These are phyloP conservation scores for Punctoribates punctum DNA, from an alignment of 2,888 invertebrate species.

Conservation along the genomic window DNA sequence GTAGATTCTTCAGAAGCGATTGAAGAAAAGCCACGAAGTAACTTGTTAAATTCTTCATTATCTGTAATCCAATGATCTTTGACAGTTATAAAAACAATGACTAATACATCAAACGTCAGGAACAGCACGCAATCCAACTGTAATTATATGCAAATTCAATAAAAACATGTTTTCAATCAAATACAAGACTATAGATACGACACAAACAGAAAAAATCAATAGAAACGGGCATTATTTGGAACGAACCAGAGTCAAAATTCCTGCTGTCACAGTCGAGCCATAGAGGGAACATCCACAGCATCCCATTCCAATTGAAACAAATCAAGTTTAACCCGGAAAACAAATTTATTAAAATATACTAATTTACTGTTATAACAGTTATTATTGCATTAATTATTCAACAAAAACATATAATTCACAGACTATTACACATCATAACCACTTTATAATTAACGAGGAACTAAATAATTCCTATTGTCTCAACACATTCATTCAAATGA, in stretches of 20 bases:
- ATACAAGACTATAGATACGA: background rate
- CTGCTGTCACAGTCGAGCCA: conserved; percentile 23
- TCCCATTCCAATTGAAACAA: background rate
- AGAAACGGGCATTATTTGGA: background rate
- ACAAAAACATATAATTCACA: too few species aligned
- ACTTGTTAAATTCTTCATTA: background rate
- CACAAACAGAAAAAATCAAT: background rate
- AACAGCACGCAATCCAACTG: conserved; percentile 17
- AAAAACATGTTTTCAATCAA: conserved; percentile 1
- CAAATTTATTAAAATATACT: too few species aligned
- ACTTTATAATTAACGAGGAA: too few species aligned
- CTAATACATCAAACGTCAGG: background rate
- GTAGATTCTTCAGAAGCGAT: too few species aligned
- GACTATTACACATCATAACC: too few species aligned
- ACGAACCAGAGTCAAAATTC: conserved; percentile 1
- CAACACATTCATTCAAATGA: background rate
- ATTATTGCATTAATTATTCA: too few species aligned
- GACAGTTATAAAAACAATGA: background rate
- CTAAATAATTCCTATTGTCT: too few species aligned
- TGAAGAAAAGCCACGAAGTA: too few species aligned
- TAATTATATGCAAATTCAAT: background rate
- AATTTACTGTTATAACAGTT: too few species aligned
- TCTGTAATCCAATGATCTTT: background rate
- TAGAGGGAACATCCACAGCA: conserved; percentile 19
- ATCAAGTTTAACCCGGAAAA: too few species aligned